Percentiles rank a stretch among this genome's conserved stretches.
phyloP scores from a whole-genome alignment of 2,888 invertebrate genomes.

The Eudemis profundana region DNA sequence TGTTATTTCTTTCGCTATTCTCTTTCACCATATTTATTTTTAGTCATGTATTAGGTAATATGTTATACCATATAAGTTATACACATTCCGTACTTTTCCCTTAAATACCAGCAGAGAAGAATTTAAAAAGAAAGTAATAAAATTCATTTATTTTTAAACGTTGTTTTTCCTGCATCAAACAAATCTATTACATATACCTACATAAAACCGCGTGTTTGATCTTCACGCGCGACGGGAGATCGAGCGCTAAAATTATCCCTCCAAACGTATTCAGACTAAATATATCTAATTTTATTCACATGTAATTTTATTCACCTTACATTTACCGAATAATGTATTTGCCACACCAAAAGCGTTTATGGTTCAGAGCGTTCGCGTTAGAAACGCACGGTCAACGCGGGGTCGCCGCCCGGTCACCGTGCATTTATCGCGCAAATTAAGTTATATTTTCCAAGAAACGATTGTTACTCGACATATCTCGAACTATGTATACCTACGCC shows the following conservation, averaged over 20 bases:
- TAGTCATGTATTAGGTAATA: no score
- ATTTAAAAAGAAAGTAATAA: background rate
- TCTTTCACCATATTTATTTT: no score
- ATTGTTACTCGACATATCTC: no score
- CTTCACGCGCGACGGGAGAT: slow-evolving; percentile 13
- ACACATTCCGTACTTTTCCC: no score
- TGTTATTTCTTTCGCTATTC: no score
- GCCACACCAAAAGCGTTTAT: background rate
- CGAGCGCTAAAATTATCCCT: slow-evolving; percentile 24
- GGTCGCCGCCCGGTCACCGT: no score
- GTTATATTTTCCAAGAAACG: no score
- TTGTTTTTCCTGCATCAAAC: slow-evolving; percentile 25
- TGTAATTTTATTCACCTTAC: slow-evolving; percentile 1
- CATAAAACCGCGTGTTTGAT: slow-evolving; percentile 35
- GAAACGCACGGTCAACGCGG: no score
- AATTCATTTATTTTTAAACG: slow-evolving; percentile 15
- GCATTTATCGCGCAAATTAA: no score
- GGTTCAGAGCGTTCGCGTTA: background rate
- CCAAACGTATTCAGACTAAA: slow-evolving; percentile 7
- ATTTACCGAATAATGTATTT: background rate
- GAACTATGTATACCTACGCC: no score
- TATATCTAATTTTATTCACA: background rate
- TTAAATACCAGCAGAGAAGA: no score
- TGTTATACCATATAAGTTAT: no score
- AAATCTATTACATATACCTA: slow-evolving; percentile 25